Evolutionary conservation across 2,888 invertebrate species (phyloP), one percentile per base, ranked within the genome.

Genomic region (Ctena decussata): DNA sequence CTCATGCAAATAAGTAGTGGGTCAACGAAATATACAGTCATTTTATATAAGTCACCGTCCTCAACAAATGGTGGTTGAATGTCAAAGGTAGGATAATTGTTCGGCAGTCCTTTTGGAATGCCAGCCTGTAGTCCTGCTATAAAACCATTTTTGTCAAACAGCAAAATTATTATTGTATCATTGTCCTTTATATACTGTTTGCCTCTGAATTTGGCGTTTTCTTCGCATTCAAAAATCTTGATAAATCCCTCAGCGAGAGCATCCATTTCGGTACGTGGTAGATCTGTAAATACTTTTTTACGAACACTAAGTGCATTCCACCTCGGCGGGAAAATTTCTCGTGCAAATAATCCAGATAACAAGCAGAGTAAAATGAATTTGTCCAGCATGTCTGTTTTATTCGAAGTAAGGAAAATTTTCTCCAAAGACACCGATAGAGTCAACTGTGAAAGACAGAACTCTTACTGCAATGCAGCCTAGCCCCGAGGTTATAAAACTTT

Each of bases 51-150:
- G 2, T 77, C 21, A 8, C 77, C 77, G 24, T 77, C 77, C 6
- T 24, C 44, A 6, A 65, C 30, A 39, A 77, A 77, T 6, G 60
- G 65, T 3, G 77, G 77, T 18, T 65, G 21, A 5, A 77, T 37
- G 2, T 30, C 49, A 24, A 2, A 5, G 5, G 27, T 35, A 18
- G 77, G 77, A 35, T 65, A 77, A n/a, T 35, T 35, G 30, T 44
- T 65, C 1, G 35, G 57, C 27, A 77, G 30, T 27, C 44, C 77
- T 27, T 27, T 32, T 21, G 77, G 77, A 15, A 77, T 41, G 24
- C 65, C 77, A 27, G 69, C 30, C 27, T 77, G 77, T 5, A 77
- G 18, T 3, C 77, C 77, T 24, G 77, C 77, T 24, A 57, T 57
- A 27, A 27, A 57, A 27, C 57, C 57, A 57, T 24, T 57, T 11